These are phyloP conservation scores for Drosophila aff. DNA, from an alignment of 1,140 invertebrate genomes.

Conservation along the genomic window DNA sequence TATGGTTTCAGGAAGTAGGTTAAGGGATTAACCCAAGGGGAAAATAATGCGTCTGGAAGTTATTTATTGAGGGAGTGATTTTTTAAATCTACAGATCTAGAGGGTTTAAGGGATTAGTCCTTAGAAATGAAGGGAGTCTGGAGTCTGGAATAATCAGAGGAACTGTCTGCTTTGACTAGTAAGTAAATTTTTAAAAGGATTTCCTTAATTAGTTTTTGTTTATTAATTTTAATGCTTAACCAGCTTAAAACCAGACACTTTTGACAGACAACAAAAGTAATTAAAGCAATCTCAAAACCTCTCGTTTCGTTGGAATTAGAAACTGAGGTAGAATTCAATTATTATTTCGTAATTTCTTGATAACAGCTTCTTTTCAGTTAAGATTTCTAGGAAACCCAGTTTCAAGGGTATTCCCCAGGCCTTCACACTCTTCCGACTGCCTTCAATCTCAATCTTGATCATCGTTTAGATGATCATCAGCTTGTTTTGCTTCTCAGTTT, in stretches of 20 bases:
- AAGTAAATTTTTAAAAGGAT: not conserved
- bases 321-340: slow-evolving; percentile 12
- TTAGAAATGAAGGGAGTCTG: not conserved
- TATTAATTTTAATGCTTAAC: not conserved
- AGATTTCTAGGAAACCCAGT: slow-evolving; percentile 21
- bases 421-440: slow-evolving; percentile 1
- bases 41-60: slow-evolving; percentile 8
- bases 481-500: slow-evolving; percentile 7
- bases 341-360: slow-evolving; percentile 18
- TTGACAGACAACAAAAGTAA: slow-evolving; percentile 4
- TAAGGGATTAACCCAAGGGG: slow-evolving; percentile 40
- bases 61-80: not conserved
- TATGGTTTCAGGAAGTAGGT: slow-evolving; percentile 24
- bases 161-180: not conserved
- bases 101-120: not conserved
- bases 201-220: too few species aligned
- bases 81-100: not conserved
- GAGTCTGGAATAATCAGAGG: not conserved
- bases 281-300: not conserved
- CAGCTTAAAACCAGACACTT: not conserved
- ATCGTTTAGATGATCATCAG: slow-evolving; percentile 25
- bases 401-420: slow-evolving; percentile 23
- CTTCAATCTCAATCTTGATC: slow-evolving; percentile 21
- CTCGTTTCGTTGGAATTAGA: not conserved
- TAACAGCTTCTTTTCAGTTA: slow-evolving; percentile 1